Evolutionary conservation across 2,113 vertebrate genomes (phyloP), one percentile per base, ranked within the genome.

Genomic region (Nyctibius bracteatus): DNA sequence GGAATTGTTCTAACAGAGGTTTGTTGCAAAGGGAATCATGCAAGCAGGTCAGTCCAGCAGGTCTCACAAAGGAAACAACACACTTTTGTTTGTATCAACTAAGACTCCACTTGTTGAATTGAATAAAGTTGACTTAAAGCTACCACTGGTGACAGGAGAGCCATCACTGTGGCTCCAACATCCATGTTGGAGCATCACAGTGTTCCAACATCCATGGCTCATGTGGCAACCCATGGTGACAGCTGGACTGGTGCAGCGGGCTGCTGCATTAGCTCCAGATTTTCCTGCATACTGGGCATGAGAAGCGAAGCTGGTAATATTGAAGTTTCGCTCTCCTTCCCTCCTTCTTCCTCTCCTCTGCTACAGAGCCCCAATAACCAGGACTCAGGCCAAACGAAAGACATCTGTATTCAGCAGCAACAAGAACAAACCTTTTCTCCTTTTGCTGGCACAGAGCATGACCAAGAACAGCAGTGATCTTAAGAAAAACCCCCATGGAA

Each of bases 401-500:
- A 62, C 52, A 78, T 72, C 83, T 79, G 57, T 55, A 89, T 94
- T 91, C 77, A 81, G 65, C 68, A 94, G 51, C n/a, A 89, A 59
- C 62, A 81, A 43, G 44, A 28, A 67, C 81, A 96, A 92, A 72
- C 57, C 33, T 82, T 85, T 72, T 47, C 37, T 82, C 24, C 57
- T 91, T 96, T 72, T 95, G 86, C 77, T 94, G 88, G 94, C 79
- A 83, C 63, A 86, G 70, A 79, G 20, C 3, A 21, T 51, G 35
- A 92, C 72, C 35, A 47, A 54, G 39, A 87, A 14, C 30, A 79
- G 72, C 59, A 86, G 86, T 17, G 16, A 86, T 27, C 20, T 73
- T 82, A 75, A 90, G 81, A 92, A 86, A 96, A 95, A 89, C 89
- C 14, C 43, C 77, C 86, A 52, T 47, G 72, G 71, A 94, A 89